A percentile compares a stretch with the other conserved stretches of the same genome.
Conservation (phyloP, 53 echinoderm and acorn worm species). For the Paracentrotus lividus region DNA sequence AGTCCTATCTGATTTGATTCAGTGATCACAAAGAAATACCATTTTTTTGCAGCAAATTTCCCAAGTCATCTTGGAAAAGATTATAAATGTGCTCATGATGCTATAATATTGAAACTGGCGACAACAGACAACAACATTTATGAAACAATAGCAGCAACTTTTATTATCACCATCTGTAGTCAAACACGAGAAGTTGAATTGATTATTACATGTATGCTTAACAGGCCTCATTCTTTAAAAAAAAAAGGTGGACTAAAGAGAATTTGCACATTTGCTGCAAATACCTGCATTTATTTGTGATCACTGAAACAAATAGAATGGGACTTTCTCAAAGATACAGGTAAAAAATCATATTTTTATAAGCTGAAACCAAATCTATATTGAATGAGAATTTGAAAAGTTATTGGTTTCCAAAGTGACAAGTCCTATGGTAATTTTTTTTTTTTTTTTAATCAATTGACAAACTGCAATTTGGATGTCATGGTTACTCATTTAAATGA, state of each 20-base stretch:
- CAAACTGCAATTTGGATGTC: no score
- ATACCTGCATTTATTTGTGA: slow-evolving; percentile 38
- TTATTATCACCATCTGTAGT: background rate
- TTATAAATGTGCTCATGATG: slow-evolving; percentile 20
- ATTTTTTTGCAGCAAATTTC: slow-evolving; percentile 5
- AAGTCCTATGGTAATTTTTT: slow-evolving; percentile 34
- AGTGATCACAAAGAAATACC: slow-evolving; percentile 3
- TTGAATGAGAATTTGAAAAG: slow-evolving; percentile 26
- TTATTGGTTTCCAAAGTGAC: background rate
- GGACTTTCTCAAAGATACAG: slow-evolving; percentile 43
- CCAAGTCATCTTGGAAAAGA: slow-evolving; percentile 15
- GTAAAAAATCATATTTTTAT: slow-evolving; percentile 11
- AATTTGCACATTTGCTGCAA: slow-evolving; percentile 29
- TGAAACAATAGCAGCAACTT: slow-evolving; percentile 5
- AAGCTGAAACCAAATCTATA: slow-evolving; percentile 36
- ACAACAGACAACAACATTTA: slow-evolving; percentile 28
- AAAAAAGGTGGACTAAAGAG: slow-evolving; percentile 20
- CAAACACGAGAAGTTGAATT: slow-evolving; percentile 39
- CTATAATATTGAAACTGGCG: slow-evolving; percentile 19
- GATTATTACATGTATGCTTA: slow-evolving; percentile 26
- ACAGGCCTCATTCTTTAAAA: slow-evolving; percentile 34
- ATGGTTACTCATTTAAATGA: no score
- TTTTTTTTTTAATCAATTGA: background rate
- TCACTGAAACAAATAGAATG: slow-evolving; percentile 19
- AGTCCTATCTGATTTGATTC: slow-evolving; percentile 20